Evolutionary conservation across 2,797 vertebrate genomes (phyloP).

Genomic region (Amblyraja radiata): DNA sequence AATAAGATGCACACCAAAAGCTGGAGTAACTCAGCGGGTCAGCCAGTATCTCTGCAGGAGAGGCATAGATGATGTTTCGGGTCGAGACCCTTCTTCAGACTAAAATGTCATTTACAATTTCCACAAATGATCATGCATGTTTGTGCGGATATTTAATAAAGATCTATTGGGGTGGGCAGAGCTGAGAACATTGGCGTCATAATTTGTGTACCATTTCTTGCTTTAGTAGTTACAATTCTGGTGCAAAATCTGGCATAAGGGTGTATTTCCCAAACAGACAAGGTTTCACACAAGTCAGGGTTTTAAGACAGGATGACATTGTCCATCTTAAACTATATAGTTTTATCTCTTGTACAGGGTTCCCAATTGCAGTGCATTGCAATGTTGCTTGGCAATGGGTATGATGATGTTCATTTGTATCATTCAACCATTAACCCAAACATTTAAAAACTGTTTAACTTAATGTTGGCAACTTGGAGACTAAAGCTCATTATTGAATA

Average conservation of each 20-base stretch:
- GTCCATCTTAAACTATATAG: background rate
- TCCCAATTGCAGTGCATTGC: background rate
- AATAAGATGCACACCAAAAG: too few relatives aligned
- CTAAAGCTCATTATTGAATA: background rate
- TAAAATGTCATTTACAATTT: background rate
- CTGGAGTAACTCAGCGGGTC: too few relatives aligned
- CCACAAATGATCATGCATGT: background rate
- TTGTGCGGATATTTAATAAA: background rate
- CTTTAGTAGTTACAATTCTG: background rate
- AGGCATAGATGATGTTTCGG: too few relatives aligned
- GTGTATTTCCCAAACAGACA: background rate
- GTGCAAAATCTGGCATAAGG: background rate
- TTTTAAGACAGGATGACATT: background rate
- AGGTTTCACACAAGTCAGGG: background rate
- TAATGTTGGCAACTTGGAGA: background rate
- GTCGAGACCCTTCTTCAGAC: too few relatives aligned
- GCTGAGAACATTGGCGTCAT: background rate
- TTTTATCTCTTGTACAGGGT: background rate
- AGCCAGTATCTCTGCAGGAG: too few relatives aligned
- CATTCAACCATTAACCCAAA: background rate
- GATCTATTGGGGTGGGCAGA: background rate
- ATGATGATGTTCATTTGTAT: background rate
- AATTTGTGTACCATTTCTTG: background rate
- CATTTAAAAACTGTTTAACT: background rate
- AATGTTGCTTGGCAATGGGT: background rate